Evolutionary conservation across 2,888 invertebrate genomes (phyloP), one percentile per base, ranked within the genome.

Genomic region (Monoplex corrugatus): DNA sequence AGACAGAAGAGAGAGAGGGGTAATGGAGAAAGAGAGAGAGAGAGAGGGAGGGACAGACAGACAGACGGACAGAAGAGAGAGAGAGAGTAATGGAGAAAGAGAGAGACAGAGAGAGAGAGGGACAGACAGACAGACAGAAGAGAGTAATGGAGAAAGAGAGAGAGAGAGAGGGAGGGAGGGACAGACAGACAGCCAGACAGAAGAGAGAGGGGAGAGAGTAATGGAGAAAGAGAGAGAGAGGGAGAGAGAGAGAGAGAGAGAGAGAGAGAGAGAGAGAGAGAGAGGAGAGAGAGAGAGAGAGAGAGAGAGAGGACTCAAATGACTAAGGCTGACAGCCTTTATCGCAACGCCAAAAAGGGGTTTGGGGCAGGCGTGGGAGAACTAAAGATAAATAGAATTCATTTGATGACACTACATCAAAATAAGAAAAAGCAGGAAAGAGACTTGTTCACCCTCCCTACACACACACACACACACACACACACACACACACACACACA

Each of bases 271-370:
- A 80, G 40, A 44, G 44, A 44, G 80, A 80, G 80, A 44, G 16
- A 44, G 80, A 43, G 80, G 80, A 80, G 80, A 44, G 44, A 44
- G 80, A 80, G 80, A 44, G 16, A 44, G 80, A 80, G 44, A 80
- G 44, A 44, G 44, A 5, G 23, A 13, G 8, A 43, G 35, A 40
- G 80, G n/a, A n/a, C n/a, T n/a, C n/a, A n/a, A n/a, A n/a, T n/a
- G n/a, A n/a, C n/a, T n/a, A n/a, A n/a, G n/a, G n/a, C n/a, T n/a
- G n/a, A n/a, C n/a, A n/a, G n/a, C n/a, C n/a, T n/a, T n/a, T n/a
- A n/a, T n/a, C n/a, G n/a, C n/a, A n/a, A n/a, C n/a, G n/a, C n/a
- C n/a, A n/a, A n/a, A n/a, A n/a, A n/a, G n/a, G n/a, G n/a, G n/a
- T n/a, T n/a, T n/a, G n/a, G n/a, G n/a, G n/a, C n/a, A n/a, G n/a